These are phyloP conservation scores for Sarcophaga variegata DNA, from an alignment of 2,888 invertebrate species.

Conservation along the genomic window DNA sequence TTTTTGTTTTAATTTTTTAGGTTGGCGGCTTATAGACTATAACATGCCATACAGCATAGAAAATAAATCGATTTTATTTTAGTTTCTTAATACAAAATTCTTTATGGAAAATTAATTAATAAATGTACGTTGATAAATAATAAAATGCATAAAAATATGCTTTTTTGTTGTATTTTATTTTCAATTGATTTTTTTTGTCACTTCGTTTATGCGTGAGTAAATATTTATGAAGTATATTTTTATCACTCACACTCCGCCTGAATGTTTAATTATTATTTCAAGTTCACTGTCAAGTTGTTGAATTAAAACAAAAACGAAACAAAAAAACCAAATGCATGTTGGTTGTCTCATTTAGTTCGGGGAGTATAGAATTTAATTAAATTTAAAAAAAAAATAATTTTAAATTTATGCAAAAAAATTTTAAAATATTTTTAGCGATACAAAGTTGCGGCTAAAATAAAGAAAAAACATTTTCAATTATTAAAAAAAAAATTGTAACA, in stretches of 20 bases:
- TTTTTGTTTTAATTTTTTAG: not conserved
- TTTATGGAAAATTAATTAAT: constrained; percentile 41
- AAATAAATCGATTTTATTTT: not conserved
- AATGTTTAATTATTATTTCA: constrained; percentile 68
- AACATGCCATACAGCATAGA: not conserved
- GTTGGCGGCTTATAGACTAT: not conserved
- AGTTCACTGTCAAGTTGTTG: constrained; percentile 66
- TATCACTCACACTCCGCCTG: constrained; percentile 53
- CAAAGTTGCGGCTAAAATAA: too few species aligned
- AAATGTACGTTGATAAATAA: constrained; percentile 16
- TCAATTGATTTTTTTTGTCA: not conserved
- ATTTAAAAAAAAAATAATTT: too few species aligned
- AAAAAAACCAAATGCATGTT: not conserved
- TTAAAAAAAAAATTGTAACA: constrained; percentile 50
- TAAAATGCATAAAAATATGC: constrained; percentile 50
- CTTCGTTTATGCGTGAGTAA: constrained; percentile 11
- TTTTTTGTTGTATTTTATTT: not conserved
- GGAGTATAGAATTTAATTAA: too few species aligned
- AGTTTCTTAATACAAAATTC: not conserved
- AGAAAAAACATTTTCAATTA: not conserved
- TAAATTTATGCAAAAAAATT: too few species aligned
- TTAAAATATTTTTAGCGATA: too few species aligned
- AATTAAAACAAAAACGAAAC: not conserved
- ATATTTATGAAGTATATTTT: constrained; percentile 25
- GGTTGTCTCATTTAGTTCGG: too few species aligned